Percentiles rank a stretch among this genome's conserved stretches.
These are phyloP conservation scores for Megalurothrips usitatus DNA, from an alignment of 2,888 invertebrate genomes.

Conservation along the genomic window DNA sequence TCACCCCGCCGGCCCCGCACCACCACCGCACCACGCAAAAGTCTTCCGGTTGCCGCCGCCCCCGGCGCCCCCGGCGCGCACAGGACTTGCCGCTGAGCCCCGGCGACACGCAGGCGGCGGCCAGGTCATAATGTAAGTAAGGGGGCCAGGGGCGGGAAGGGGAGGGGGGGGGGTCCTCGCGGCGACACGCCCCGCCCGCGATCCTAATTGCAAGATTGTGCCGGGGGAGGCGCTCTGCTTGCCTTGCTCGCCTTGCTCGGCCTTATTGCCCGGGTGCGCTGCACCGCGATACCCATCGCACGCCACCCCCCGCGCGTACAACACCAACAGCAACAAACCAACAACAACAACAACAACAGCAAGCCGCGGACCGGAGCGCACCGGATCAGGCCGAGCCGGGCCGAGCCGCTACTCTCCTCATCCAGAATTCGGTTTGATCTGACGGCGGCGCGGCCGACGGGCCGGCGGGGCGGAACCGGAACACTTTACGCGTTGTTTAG, in stretches of 20 bases:
- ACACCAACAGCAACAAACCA: no score
- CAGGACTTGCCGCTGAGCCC: neutral
- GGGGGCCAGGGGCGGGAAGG: neutral
- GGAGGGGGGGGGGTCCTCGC: neutral
- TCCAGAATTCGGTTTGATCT: no score
- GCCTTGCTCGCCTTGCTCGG: neutral
- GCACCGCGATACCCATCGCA: neutral
- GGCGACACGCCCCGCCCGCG: neutral
- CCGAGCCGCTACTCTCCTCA: no score
- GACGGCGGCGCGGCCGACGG: no score
- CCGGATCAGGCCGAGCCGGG: no score
- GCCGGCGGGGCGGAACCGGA: no score
- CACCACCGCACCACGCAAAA: neutral
- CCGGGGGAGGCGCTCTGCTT: neutral
- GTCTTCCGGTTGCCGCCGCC: neutral
- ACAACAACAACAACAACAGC: no score
- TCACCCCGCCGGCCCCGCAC: neutral
- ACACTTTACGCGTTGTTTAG: no score
- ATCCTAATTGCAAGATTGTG: constrained; percentile 18
- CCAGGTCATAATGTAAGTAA: neutral
- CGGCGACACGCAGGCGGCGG: neutral
- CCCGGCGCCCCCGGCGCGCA: neutral
- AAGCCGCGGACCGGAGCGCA: no score
- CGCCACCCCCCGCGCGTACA: neutral
- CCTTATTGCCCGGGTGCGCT: neutral